Conservation (phyloP, 2,888 invertebrate species). For the Ceramica pisi region DNA sequence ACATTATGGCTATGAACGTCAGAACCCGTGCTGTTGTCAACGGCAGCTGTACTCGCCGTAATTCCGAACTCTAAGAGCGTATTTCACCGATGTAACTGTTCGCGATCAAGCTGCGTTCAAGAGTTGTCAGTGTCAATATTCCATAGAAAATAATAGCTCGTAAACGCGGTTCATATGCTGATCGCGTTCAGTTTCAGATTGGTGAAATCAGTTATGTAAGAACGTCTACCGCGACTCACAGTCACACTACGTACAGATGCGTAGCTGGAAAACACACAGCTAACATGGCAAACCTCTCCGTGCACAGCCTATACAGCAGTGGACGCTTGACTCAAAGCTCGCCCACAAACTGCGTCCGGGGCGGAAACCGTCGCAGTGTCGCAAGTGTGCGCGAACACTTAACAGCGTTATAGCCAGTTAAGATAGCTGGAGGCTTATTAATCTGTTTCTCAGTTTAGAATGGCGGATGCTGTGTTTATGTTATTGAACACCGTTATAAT, state of each 20-base stretch:
- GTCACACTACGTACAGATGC: background rate
- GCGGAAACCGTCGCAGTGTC: constrained; percentile 42
- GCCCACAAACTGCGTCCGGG: constrained; percentile 54
- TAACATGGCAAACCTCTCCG: too few relatives aligned
- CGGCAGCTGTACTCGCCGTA: too few relatives aligned
- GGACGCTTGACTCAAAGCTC: background rate
- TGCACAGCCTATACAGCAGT: background rate
- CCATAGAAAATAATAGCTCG: too few relatives aligned
- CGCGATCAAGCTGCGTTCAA: too few relatives aligned
- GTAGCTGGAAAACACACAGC: background rate
- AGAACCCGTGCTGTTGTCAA: too few relatives aligned
- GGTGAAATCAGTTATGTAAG: too few relatives aligned
- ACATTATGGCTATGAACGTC: too few relatives aligned
- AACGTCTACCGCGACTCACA: background rate
- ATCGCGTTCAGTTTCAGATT: too few relatives aligned
- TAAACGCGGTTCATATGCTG: too few relatives aligned
- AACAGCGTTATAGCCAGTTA: constrained; percentile 62
- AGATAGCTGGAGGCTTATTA: constrained; percentile 57
- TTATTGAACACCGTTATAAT: constrained; percentile 25
- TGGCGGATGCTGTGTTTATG: constrained; percentile 9
- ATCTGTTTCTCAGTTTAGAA: constrained; percentile 56
- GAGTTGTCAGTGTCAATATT: too few relatives aligned
- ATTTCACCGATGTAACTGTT: too few relatives aligned
- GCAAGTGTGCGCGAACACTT: constrained; percentile 48
- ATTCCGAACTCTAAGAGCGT: too few relatives aligned